Evolutionary conservation across 2,888 invertebrate species (phyloP).

Genomic region (Amphimallon solstitiale): DNA sequence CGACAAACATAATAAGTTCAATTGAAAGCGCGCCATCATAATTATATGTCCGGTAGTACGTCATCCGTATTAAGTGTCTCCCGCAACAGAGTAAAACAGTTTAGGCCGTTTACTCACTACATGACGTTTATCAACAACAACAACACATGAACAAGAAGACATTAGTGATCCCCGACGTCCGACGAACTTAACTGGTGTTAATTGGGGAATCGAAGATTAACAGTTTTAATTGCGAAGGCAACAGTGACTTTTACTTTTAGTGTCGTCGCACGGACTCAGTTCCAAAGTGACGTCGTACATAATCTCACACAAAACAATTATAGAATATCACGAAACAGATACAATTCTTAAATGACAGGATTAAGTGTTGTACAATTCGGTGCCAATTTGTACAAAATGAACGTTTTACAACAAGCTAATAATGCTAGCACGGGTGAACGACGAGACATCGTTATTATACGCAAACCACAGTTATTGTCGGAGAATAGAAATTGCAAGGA

Average conservation of each 20-base stretch:
- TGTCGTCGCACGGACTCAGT: slow-evolving; percentile 24
- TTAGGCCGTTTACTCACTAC: slow-evolving; percentile 17
- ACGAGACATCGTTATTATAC: slow-evolving; percentile 36
- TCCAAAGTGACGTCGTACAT: slow-evolving; percentile 7
- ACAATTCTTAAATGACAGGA: slow-evolving; percentile 64
- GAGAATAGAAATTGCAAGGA: slow-evolving; percentile 39
- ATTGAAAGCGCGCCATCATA: slow-evolving; percentile 52
- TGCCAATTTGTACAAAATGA: slow-evolving; percentile 69
- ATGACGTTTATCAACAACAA: slow-evolving; percentile 25
- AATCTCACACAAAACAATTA: slow-evolving; percentile 11
- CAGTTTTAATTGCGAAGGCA: slow-evolving; percentile 26
- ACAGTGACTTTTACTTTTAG: slow-evolving; percentile 33
- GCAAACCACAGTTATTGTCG: slow-evolving; percentile 54
- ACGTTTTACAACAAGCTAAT: slow-evolving; percentile 70
- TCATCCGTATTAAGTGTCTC: slow-evolving; percentile 38
- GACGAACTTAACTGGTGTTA: slow-evolving; percentile 33
- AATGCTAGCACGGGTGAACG: slow-evolving; percentile 61
- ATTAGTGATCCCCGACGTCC: slow-evolving; percentile 22
- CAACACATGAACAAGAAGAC: slow-evolving; percentile 21
- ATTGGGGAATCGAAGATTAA: slow-evolving; percentile 35
- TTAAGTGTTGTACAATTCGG: slow-evolving; percentile 70
- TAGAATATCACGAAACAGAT: background rate
- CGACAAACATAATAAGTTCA: slow-evolving; percentile 54
- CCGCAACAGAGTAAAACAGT: slow-evolving; percentile 10
- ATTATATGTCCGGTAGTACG: slow-evolving; percentile 52